Conservation (phyloP, 1,140 invertebrate species). For the Delia radicum region DNA sequence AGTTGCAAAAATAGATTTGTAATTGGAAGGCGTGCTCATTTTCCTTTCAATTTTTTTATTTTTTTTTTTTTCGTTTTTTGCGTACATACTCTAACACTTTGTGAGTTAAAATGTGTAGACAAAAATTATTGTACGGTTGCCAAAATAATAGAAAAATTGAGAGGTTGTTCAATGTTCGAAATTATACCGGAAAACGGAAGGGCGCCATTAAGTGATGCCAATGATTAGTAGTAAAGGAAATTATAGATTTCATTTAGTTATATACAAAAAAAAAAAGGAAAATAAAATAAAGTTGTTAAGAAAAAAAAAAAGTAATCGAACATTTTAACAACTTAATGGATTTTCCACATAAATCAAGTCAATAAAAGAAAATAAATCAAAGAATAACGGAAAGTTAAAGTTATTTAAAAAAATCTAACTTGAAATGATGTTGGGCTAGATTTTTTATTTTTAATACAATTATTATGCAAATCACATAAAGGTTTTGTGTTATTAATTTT, state of each 20-base stretch:
- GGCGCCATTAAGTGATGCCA: constrained; percentile 55
- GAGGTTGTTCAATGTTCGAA: not conserved
- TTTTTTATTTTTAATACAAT: no score
- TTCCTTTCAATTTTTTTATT: constrained; percentile 4
- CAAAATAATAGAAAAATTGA: not conserved
- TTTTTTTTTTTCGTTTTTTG: not conserved
- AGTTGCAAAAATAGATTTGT: constrained; percentile 42
- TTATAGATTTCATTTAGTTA: constrained; percentile 2
- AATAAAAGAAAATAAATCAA: not conserved
- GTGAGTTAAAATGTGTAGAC: not conserved
- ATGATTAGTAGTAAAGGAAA: constrained; percentile 40
- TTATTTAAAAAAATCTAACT: no score
- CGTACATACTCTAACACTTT: not conserved
- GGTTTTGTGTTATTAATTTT: no score
- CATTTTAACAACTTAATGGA: constrained; percentile 5
- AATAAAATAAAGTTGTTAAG: not conserved
- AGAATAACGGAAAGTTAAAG: not conserved
- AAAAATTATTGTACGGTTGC: constrained; percentile 14
- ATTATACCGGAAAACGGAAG: constrained; percentile 36
- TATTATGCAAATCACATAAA: no score
- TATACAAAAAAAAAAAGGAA: no score
- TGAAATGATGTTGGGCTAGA: no score
- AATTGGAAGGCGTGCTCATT: constrained; percentile 53
- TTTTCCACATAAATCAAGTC: constrained; percentile 3
- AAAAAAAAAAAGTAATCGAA: not conserved